phyloP scores from a whole-genome alignment of 2,797 vertebrate genomes.

The Myoxocephalus aenaeus region DNA sequence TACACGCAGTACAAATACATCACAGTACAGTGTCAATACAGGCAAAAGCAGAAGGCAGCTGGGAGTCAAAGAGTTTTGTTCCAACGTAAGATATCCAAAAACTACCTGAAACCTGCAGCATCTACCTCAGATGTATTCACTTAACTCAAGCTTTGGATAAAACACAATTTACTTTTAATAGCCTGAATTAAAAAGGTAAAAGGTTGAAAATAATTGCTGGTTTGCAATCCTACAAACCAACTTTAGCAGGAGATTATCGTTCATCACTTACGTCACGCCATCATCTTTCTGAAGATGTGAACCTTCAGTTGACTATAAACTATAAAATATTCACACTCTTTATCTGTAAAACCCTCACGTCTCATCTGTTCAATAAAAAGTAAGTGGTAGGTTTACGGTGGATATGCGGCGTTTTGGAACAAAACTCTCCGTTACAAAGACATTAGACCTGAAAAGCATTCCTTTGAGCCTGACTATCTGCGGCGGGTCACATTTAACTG shows the following conservation, averaged over 20 bases:
- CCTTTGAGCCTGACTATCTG: background rate
- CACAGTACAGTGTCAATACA: constrained; percentile 41
- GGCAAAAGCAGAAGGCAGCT: constrained; percentile 43
- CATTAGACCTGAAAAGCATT: constrained; percentile 24
- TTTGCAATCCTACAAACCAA: constrained; percentile 3
- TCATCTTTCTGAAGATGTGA: background rate
- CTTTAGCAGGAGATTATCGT: background rate
- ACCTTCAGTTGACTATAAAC: background rate
- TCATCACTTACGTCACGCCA: constrained; percentile 14
- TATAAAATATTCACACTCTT: background rate
- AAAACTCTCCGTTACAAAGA: constrained; percentile 57
- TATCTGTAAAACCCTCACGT: background rate
- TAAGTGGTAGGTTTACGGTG: background rate
- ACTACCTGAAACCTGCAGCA: background rate
- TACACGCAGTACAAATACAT: constrained; percentile 49
- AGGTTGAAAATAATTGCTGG: background rate
- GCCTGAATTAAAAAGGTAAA: background rate
- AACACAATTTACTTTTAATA: background rate
- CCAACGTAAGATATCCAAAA: constrained; percentile 40
- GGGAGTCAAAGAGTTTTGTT: constrained; percentile 37
- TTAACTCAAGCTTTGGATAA: background rate
- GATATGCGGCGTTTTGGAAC: constrained; percentile 38
- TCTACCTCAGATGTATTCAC: background rate
- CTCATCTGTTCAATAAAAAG: background rate
- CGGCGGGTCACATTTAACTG: constrained; percentile 72